Percentiles rank a stretch among this genome's conserved stretches.
phyloP scores from a whole-genome alignment of 2,888 invertebrate species.

The Watsonalla binaria region DNA sequence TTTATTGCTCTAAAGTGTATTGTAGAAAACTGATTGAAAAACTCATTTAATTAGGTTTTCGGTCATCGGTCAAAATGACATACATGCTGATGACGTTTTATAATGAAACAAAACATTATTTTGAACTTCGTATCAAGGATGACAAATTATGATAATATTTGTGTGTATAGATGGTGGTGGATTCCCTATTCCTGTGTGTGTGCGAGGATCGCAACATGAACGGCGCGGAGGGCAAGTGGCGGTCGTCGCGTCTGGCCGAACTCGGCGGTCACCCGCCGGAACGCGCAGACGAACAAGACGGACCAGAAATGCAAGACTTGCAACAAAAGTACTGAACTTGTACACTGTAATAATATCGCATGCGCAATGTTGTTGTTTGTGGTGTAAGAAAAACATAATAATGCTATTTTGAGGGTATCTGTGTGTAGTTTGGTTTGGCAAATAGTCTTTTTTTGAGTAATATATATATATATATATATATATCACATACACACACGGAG shows the following conservation, averaged over 20 bases:
- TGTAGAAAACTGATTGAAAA: too few species aligned
- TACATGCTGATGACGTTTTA: too few species aligned
- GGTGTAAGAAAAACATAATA: not conserved
- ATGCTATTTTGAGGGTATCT: not conserved
- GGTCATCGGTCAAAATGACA: too few species aligned
- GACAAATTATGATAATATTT: not conserved
- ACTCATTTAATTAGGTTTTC: too few species aligned
- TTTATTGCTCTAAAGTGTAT: not conserved
- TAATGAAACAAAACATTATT: too few species aligned
- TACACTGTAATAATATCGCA: not conserved
- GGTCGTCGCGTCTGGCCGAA: slow-evolving; percentile 77
- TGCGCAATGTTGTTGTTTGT: not conserved
- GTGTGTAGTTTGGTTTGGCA: too few species aligned
- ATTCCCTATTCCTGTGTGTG: slow-evolving; percentile 95
- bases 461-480: too few species aligned
- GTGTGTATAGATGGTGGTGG: slow-evolving; percentile 89
- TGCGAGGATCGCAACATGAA: slow-evolving; percentile 94
- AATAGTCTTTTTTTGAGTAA: too few species aligned
- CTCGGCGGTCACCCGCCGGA: slow-evolving; percentile 62
- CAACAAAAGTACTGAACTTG: slow-evolving; percentile 57
- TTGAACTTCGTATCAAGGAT: not conserved
- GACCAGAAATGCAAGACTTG: slow-evolving; percentile 52
- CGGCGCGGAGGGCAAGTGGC: slow-evolving; percentile 83
- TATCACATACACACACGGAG: too few species aligned
- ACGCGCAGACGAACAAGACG: slow-evolving; percentile 28